Evolutionary conservation across 2,797 vertebrate species (phyloP), one percentile per base, ranked within the genome.

Genomic region (Tenualosa thibaudeaui): DNA sequence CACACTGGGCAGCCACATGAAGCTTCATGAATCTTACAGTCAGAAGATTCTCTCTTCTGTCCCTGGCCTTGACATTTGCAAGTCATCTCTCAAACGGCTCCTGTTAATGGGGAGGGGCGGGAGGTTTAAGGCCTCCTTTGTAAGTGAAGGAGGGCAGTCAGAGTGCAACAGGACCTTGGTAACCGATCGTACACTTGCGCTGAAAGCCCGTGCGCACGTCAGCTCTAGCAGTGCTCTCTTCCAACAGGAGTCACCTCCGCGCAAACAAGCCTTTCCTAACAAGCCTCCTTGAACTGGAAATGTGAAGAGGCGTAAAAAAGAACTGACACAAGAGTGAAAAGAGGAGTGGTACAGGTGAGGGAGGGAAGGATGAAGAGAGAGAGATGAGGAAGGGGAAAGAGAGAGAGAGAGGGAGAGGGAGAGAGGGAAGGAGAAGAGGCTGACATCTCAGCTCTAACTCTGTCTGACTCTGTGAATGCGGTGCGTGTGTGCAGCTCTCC

Each of bases 401-500:
- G 58, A 46, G 46, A 46, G n/a, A 22, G 50, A 51, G 58, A 3
- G 19, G 5, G 22, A 62, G 22, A 5, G 19, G 7, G 58, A 1
- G 31, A 31, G n/a, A 22, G 22, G 26, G 26, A 12, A 31, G 31
- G 31, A 31, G 31, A 68, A 37, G 68, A 17, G 68, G 68, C 68
- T 75, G 68, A 75, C 68, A 75, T 31, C 68, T 75, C 68, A 5
- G 68, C 68, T 75, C 37, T 31, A 3, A 19, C 68, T 75, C 51
- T 43, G 83, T 84, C 22, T 78, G 83, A 19, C 12, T 75, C 49
- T 5, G 65, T 40, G 83, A 54, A 46, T 46, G 83, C 68, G 68
- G 68, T 15, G 13, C 2, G 46, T 56, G 85, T 49, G 82, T 65
- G 56, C 46, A 62, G 84, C 58, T 60, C 85, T 56, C 22, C 26